phyloP scores from a whole-genome alignment of 2,113 vertebrate genomes.

The Corythornis vintsioides region DNA sequence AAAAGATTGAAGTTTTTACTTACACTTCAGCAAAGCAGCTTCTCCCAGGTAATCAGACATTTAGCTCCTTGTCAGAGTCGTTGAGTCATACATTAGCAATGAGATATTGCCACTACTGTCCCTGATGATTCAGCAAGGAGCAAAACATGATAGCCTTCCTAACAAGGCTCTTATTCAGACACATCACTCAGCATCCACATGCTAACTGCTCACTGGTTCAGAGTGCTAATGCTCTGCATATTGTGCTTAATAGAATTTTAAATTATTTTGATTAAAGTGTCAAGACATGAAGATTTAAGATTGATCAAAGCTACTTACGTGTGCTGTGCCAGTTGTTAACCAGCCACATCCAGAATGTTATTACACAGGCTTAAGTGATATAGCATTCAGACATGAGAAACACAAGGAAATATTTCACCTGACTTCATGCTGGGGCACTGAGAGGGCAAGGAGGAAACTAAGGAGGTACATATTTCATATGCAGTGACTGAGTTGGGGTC shows the following conservation, averaged over 20 bases:
- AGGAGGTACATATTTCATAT: background rate
- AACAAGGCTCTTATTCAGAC: constrained; percentile 46
- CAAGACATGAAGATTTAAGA: constrained; percentile 73
- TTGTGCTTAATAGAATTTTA: constrained; percentile 79
- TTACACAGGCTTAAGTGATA: constrained; percentile 36
- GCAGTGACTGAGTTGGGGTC: background rate
- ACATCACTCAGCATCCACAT: background rate
- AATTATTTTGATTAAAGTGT: constrained; percentile 83
- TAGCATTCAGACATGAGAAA: constrained; percentile 29
- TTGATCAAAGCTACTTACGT: constrained; percentile 67
- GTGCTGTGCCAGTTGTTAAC: constrained; percentile 52
- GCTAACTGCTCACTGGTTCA: constrained; percentile 53
- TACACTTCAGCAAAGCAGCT: background rate
- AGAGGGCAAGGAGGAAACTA: background rate
- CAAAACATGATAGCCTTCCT: constrained; percentile 34
- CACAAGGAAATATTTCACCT: constrained; percentile 13
- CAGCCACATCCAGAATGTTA: constrained; percentile 56
- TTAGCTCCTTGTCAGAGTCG: constrained; percentile 17
- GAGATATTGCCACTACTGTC: background rate
- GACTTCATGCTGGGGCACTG: background rate
- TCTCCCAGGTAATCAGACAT: background rate
- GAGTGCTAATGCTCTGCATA: constrained; percentile 72
- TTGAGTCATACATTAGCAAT: constrained; percentile 1
- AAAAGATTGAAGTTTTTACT: background rate
- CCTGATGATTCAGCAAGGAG: constrained; percentile 65